Evolutionary conservation across 1,140 invertebrate genomes (phyloP), one percentile per base, ranked within the genome.

Genomic region (Neelides sp.): DNA sequence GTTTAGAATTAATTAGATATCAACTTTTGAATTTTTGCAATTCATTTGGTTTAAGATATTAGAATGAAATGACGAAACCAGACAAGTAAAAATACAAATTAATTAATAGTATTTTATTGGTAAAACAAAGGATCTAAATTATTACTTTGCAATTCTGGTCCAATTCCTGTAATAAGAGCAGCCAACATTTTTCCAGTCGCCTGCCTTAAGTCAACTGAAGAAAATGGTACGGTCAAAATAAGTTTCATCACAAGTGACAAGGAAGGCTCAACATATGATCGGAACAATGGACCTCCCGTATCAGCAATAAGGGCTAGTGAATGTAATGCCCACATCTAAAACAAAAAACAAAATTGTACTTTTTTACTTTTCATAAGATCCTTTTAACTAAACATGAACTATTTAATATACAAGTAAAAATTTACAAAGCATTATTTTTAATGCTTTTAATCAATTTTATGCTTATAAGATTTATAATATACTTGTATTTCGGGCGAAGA

Each of bases 221-320:
- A 83, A 27, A 89, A 82, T 12, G 92, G 85, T 10, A 94, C 86
- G 49, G 78, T 82, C 27, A 98, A 73, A 30, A 98, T 71, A 36
- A 98, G 71, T 64, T 92, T 92, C 20, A 98, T 69, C 22, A 87
- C 80, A 20, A 96, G 73, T 1, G 83, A 85, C 22, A 98, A 69
- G 0, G 88, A 86, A 1, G 90, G 89, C 65, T 98, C 94, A 10
- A 98, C 91, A 69, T 96, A 98, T 13, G 85, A 80, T 20, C 93
- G 75, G 71, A 98, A 98, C 91, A 98, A 96, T 23, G 93, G 94
- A 1, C 94, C 94, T 20, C 93, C 93, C 5, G 92, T 95, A 67
- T 98, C 93, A 22, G 92, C 92, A 51, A 98, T 92, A 50, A 98
- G 74, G 7, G 89, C 84, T 27, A 98, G 67, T 2, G 93, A 92